Conservation (phyloP, 2,888 invertebrate genomes). For the Dilophus febrilis region DNA sequence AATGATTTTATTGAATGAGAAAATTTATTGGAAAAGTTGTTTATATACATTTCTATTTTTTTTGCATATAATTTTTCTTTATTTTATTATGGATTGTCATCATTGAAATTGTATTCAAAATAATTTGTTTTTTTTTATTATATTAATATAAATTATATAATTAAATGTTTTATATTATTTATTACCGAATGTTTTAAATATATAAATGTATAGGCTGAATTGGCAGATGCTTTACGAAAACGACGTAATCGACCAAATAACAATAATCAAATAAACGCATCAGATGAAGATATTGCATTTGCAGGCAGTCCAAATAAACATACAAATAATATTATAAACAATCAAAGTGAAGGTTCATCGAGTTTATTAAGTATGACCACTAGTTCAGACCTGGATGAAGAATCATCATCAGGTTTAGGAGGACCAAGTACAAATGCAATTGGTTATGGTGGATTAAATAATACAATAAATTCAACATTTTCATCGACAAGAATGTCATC, state of each 20-base stretch:
- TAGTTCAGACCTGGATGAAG: conserved; percentile 57
- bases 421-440: not conserved
- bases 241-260: conserved; percentile 40
- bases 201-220: conserved; percentile 61
- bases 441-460: conserved; percentile 1
- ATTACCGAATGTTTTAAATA: too few relatives aligned
- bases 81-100: too few relatives aligned
- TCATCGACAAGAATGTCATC: conserved; percentile 6
- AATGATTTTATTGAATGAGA: too few relatives aligned
- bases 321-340: conserved; percentile 24
- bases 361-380: conserved; percentile 60
- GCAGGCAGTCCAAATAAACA: conserved; percentile 46
- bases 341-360: conserved; percentile 20
- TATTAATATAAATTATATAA: too few relatives aligned
- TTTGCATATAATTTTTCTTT: too few relatives aligned
- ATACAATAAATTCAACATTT: conserved; percentile 7
- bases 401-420: conserved; percentile 8
- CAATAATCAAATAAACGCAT: conserved; percentile 42
- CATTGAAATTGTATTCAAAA: too few relatives aligned
- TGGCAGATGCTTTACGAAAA: conserved; percentile 50
- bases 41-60: too few relatives aligned
- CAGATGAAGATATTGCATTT: conserved; percentile 56
- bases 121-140: too few relatives aligned
- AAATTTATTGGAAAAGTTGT: too few relatives aligned
- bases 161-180: too few relatives aligned